These are phyloP conservation scores for Anomalospiza imberbis DNA, from an alignment of 2,797 vertebrate species.

Conservation along the genomic window DNA sequence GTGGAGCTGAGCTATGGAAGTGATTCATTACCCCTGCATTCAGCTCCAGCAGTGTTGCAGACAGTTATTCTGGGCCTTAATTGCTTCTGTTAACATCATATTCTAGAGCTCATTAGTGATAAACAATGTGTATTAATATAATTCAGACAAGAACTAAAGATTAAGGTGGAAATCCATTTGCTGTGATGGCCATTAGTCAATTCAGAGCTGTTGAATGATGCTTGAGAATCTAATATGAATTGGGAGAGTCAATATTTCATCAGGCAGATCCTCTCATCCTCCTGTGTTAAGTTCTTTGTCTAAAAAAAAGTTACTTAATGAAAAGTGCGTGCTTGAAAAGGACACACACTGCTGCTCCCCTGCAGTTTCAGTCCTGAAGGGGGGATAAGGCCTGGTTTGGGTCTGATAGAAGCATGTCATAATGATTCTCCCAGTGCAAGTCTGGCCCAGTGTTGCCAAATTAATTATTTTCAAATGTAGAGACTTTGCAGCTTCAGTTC, in stretches of 20 bases:
- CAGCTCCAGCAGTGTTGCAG: constrained; percentile 2
- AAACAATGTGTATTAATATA: constrained; percentile 63
- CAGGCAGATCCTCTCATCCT: constrained; percentile 2
- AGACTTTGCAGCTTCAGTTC: neutral
- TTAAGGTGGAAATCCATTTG: constrained; percentile 53
- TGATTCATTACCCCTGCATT: constrained; percentile 48
- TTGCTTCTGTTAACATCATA: constrained; percentile 60
- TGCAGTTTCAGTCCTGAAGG: neutral
- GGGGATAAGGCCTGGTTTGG: neutral
- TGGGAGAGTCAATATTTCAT: constrained; percentile 44
- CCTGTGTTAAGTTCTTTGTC: constrained; percentile 34
- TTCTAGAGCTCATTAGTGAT: constrained; percentile 64
- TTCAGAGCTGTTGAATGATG: constrained; percentile 45
- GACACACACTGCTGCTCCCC: neutral
- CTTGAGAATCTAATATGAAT: constrained; percentile 25
- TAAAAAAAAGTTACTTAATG: constrained; percentile 9
- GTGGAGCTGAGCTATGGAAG: neutral
- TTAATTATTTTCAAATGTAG: neutral
- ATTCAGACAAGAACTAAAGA: constrained; percentile 53
- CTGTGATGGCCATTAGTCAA: constrained; percentile 54
- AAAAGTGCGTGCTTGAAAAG: neutral
- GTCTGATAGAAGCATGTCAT: neutral
- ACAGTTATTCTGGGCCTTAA: constrained; percentile 36
- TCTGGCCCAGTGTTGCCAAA: neutral
- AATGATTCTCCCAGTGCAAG: neutral